phyloP scores from a whole-genome alignment of 2,888 invertebrate species.

The Drosophila birchii region DNA sequence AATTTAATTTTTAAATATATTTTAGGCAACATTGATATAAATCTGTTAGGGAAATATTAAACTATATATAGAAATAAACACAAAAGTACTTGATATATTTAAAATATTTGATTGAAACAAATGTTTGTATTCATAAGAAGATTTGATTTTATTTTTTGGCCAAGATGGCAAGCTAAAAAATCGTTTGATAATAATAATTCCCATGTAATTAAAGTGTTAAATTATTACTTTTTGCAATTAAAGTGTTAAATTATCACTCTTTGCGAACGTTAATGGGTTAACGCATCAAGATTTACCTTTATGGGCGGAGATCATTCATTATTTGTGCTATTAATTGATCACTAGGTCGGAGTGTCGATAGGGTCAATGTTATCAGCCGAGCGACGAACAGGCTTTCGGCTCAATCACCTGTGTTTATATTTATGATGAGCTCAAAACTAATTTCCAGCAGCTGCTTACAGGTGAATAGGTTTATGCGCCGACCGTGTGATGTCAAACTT shows the following conservation, averaged over 20 bases:
- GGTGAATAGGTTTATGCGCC: slow-evolving; percentile 61
- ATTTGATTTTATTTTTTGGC: neutral
- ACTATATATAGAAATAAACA: too few species aligned
- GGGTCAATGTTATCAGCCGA: slow-evolving; percentile 64
- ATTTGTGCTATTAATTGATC: slow-evolving; percentile 69
- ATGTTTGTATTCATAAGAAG: too few species aligned
- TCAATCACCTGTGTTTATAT: slow-evolving; percentile 39
- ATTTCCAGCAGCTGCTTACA: slow-evolving; percentile 53
- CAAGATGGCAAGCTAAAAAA: too few species aligned
- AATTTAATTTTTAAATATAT: too few species aligned
- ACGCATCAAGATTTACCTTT: slow-evolving; percentile 5
- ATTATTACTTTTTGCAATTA: neutral
- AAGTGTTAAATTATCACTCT: neutral
- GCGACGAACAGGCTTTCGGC: slow-evolving; percentile 23
- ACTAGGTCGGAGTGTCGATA: slow-evolving; percentile 63
- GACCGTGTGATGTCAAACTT: slow-evolving; percentile 72
- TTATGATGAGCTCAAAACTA: slow-evolving; percentile 35
- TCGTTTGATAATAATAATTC: too few species aligned
- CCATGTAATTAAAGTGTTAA: too few species aligned
- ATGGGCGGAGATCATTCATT: slow-evolving; percentile 32
- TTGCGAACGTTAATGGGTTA: slow-evolving; percentile 26
- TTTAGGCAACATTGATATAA: too few species aligned
- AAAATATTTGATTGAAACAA: too few species aligned
- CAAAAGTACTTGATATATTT: too few species aligned
- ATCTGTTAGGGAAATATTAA: too few species aligned